phyloP scores from a whole-genome alignment of 2,797 vertebrate species.

The Eidolon dupreanum region DNA sequence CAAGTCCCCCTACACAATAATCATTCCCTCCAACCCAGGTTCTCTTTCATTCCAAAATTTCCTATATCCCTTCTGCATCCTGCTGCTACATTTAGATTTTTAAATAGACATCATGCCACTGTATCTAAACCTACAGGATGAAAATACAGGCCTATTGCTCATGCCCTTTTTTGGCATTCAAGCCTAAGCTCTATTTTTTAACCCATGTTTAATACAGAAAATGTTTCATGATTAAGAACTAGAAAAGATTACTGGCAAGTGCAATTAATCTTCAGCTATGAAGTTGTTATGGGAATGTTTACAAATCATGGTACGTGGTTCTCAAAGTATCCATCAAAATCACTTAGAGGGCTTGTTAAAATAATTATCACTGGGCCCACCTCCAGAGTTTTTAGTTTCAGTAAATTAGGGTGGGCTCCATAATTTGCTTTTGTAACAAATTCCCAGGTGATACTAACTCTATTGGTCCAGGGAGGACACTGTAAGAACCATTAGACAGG shows the following conservation, averaged over 20 bases:
- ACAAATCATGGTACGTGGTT: background rate
- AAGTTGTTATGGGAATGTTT: background rate
- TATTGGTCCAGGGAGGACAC: background rate
- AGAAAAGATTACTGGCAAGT: constrained; percentile 24
- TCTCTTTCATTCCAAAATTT: background rate
- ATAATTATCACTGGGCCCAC: background rate
- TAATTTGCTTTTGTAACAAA: background rate
- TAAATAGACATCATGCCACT: background rate
- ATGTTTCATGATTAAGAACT: background rate
- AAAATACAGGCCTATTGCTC: background rate
- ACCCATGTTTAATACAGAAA: constrained; percentile 27
- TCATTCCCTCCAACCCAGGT: background rate
- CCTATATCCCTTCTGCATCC: background rate
- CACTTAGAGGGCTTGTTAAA: background rate
- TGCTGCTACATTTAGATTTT: constrained; percentile 15
- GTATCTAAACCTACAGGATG: background rate
- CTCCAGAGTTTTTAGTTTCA: background rate
- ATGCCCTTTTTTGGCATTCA: background rate
- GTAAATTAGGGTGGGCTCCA: background rate
- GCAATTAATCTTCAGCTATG: constrained; percentile 16
- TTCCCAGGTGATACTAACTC: background rate
- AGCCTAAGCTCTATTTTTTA: background rate
- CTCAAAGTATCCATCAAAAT: background rate
- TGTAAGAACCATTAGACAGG: background rate
- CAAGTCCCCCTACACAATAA: background rate